Base-by-base conservation (phyloP, 1,140 invertebrate species). In the Eumaeus atala region DNA sequence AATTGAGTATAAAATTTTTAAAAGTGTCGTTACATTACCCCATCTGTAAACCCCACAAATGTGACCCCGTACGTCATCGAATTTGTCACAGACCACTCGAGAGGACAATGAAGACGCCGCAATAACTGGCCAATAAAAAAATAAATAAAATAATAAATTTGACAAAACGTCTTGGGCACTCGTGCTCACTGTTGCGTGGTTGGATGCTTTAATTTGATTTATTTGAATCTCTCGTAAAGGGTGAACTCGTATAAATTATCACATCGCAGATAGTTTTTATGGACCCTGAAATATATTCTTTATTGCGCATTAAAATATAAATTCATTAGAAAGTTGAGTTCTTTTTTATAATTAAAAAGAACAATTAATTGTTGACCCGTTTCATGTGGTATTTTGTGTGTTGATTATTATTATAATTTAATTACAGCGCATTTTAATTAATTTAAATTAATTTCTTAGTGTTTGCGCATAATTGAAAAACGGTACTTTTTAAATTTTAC, bases 111-210 rank as follows among this genome's bases (percentile, higher is more conserved):
- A 73, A 68, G 67, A 75, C 54, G 59, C 62, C 66, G 67, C 74
- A 78, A 70, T 73, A 61, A 66, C 66, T 59, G 59, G 62, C 68
- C 70, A 83, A 84, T 82, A 81, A 84, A 86, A 79, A 80, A 80
- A 79, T 79, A 84, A 86, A 86, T 84, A 84, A 86, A 83, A 86
- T 84, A 86, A 86, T 86, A 86, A 83, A 86, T 82, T 82, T 83
- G 74, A 86, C 83, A 86, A 86, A 86, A 86, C 83, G 83, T 86
- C 83, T 86, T 86, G 77, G 74, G 74, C 83, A 84, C 81, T 86
- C 75, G 70, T 70, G 74, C 64, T 80, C 71, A 62, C 51, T 61
- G 69, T 60, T 78, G 83, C 83, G 81, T 75, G 63, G 65, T 74
- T 59, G 64, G 82, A 74, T 84, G 58, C 69, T 81, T 79, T 82